Percentiles rank a stretch among this genome's conserved stretches.
phyloP scores from a whole-genome alignment of 2,113 vertebrate genomes.

The Corythaeola cristata region DNA sequence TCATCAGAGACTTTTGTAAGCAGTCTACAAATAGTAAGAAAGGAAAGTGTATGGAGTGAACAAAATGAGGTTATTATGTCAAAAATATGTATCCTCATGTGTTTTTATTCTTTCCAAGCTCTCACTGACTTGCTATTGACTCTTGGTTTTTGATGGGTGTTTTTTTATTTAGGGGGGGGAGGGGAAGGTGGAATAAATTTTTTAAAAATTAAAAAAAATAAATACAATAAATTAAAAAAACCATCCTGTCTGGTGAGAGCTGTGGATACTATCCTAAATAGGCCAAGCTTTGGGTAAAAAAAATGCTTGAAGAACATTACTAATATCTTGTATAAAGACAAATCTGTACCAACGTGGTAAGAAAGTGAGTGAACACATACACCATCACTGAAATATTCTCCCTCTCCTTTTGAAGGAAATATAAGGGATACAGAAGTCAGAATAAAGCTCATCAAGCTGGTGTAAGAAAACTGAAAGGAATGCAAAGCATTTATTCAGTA shows the following conservation, averaged over 20 bases:
- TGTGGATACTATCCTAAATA: not conserved
- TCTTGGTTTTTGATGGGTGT: too few relatives aligned
- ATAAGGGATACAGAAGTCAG: not conserved
- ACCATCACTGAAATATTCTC: not conserved
- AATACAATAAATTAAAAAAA: not conserved
- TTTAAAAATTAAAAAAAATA: too few relatives aligned
- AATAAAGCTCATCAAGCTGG: not conserved
- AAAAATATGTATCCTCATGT: not conserved
- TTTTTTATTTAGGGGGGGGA: too few relatives aligned
- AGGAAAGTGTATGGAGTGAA: not conserved
- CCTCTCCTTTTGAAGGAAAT: not conserved
- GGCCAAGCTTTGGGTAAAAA: not conserved
- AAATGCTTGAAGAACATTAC: not conserved
- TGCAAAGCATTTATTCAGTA: not conserved
- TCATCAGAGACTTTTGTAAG: not conserved
- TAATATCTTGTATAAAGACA: not conserved
- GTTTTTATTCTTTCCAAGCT: not conserved
- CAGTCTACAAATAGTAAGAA: not conserved
- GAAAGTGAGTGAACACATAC: not conserved
- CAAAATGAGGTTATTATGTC: not conserved
- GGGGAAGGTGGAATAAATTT: too few relatives aligned
- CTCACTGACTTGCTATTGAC: not conserved
- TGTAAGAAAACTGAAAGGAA: not conserved
- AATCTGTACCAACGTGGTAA: not conserved
- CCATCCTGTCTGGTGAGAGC: not conserved